These are phyloP conservation scores for Tricholaema leucomelas DNA, from an alignment of 2,113 vertebrate species.

Conservation along the genomic window DNA sequence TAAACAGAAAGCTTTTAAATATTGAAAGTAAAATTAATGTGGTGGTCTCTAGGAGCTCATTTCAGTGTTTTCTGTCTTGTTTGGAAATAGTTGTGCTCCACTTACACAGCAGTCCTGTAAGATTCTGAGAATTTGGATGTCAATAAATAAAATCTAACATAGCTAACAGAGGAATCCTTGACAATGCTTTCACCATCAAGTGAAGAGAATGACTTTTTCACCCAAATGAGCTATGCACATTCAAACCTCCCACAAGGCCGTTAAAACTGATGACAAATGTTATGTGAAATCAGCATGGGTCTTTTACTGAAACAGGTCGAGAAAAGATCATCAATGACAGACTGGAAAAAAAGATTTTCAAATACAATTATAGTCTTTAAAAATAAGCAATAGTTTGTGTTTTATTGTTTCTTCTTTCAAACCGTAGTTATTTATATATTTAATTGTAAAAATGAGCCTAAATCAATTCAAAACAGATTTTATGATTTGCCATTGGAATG, in stretches of 20 bases:
- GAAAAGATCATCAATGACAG: too few species aligned
- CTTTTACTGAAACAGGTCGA: not conserved
- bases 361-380: too few species aligned
- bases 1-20: not conserved
- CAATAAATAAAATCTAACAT: not conserved
- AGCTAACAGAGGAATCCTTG: not conserved
- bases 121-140: not conserved
- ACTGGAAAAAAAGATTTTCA: too few species aligned
- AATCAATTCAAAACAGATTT: too few species aligned
- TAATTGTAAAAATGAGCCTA: too few species aligned
- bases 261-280: not conserved
- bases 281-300: not conserved
- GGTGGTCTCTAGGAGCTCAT: not conserved
- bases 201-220: not conserved
- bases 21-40: not conserved
- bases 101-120: not conserved
- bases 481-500: too few species aligned
- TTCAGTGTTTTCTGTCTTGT: not conserved
- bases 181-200: not conserved
- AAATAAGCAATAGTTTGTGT: too few species aligned
- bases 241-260: not conserved
- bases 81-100: not conserved
- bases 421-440: too few species aligned
- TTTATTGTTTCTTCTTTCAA: too few species aligned
- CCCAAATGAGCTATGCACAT: not conserved